Percentiles rank a stretch among this genome's conserved stretches.
phyloP scores from a whole-genome alignment of 2,888 invertebrate species.

The Cryptophagus acutangulus region DNA sequence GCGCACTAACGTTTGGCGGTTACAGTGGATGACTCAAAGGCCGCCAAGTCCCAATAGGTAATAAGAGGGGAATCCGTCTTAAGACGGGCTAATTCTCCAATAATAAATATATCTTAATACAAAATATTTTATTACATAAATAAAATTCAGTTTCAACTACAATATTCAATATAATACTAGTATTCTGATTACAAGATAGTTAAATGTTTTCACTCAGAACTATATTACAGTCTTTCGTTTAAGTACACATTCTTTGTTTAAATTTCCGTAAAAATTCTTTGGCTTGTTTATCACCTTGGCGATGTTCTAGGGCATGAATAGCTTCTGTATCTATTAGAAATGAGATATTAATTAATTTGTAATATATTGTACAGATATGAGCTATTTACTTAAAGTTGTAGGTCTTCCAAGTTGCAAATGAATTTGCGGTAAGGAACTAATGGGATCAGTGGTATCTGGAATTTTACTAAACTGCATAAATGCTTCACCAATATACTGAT shows the following conservation, averaged over 20 bases:
- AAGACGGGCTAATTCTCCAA: no score
- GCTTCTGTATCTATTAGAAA: constrained; percentile 57
- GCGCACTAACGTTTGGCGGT: no score
- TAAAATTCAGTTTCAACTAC: no score
- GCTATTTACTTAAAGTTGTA: constrained; percentile 56
- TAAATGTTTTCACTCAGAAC: not conserved
- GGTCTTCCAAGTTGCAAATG: constrained; percentile 69
- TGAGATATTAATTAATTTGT: constrained; percentile 16
- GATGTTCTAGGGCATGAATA: constrained; percentile 70
- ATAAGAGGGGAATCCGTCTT: no score
- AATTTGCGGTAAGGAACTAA: constrained; percentile 64
- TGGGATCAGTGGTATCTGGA: constrained; percentile 57
- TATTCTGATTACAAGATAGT: not conserved
- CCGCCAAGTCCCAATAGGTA: no score
- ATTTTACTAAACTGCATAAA: constrained; percentile 78
- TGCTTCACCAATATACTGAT: constrained; percentile 93
- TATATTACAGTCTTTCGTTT: constrained; percentile 18
- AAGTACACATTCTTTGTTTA: constrained; percentile 55
- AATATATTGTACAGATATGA: constrained; percentile 6
- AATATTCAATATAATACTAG: no score
- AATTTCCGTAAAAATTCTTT: constrained; percentile 82
- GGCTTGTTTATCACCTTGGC: constrained; percentile 84
- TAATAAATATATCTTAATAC: no score
- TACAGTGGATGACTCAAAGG: no score
- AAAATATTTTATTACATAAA: no score